Evolutionary conservation across 2,113 vertebrate species (phyloP).

Genomic region (Ammodytes dubius): DNA sequence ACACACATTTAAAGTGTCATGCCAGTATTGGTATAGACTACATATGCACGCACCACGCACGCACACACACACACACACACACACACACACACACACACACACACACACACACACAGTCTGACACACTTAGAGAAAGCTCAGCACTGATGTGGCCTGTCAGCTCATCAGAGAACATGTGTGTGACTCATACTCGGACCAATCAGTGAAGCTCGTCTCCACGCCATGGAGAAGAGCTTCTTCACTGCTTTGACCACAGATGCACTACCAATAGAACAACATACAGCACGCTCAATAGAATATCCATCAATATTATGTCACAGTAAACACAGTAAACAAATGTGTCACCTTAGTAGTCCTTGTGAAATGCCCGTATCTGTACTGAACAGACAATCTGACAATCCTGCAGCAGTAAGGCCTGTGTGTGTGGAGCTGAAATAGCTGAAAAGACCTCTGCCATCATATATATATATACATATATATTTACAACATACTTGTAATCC

Average conservation of each 20-base stretch:
- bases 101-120: constrained; percentile 3
- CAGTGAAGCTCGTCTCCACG: not conserved
- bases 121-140: constrained; percentile 1
- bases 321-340: not conserved
- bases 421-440: not conserved
- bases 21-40: too few relatives aligned
- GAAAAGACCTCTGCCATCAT: too few relatives aligned
- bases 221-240: not conserved
- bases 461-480: too few relatives aligned
- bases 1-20: constrained; percentile 2
- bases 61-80: not conserved
- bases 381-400: not conserved
- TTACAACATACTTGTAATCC: not conserved
- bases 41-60: not conserved
- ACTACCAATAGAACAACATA: not conserved
- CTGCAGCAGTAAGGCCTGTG: not conserved
- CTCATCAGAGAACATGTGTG: constrained; percentile 41
- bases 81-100: not conserved
- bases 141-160: constrained; percentile 37
- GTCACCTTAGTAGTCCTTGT: not conserved
- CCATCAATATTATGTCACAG: not conserved
- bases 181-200: constrained; percentile 37
- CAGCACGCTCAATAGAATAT: constrained; percentile 1
- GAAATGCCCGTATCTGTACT: too few relatives aligned
- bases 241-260: constrained; percentile 18